Base-by-base conservation (phyloP, 2,888 invertebrate genomes). In the Scelioninae gen. 2 region DNA sequence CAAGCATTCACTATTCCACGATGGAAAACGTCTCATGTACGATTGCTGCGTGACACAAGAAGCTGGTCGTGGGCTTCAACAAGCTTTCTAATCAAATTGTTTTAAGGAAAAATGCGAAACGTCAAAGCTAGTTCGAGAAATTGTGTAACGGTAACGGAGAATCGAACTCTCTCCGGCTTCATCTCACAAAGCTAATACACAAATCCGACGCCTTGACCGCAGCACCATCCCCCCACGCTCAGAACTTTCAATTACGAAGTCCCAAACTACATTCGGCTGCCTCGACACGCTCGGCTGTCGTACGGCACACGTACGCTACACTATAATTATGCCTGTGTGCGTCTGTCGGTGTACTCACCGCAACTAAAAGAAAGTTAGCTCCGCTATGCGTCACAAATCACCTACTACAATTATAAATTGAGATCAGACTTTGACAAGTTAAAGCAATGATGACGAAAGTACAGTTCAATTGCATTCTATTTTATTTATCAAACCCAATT, bases 121-220 rank as follows among this genome's bases (percentile, higher is more conserved):
- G 22, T 22, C 22, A 22, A 22, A 22, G 22, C 3, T 5, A 5
- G 3, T 22, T 4, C 5, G 5, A 22, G 5, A 22, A 22, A 22
- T 22, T 22, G 2, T 5, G 22, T 4, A 22, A 5, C 3, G 5
- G 5, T 22, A 4, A 5, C 5, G 22, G 6, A 41, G 73, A 64
- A 41, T 68, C 53, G 73, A 73, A 60, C 73, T 55, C 57, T 16
- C 18, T 37, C n/a, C n/a, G n/a, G n/a, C n/a, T n/a, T n/a, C n/a
- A n/a, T n/a, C n/a, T n/a, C n/a, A n/a, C n/a, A 53, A 19, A 16
- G 16, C 52, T 60, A 33, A 10, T 31, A 37, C 52, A 52, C 58
- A 52, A 60, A 60, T 45, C 45, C 46, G 53, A 50, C 68, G 35
- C 45, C 19, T 45, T 64, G 46, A 64, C 60, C 71, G 13, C 58